Evolutionary conservation across 2,113 vertebrate species (phyloP).

Genomic region (Suncus etruscus): DNA sequence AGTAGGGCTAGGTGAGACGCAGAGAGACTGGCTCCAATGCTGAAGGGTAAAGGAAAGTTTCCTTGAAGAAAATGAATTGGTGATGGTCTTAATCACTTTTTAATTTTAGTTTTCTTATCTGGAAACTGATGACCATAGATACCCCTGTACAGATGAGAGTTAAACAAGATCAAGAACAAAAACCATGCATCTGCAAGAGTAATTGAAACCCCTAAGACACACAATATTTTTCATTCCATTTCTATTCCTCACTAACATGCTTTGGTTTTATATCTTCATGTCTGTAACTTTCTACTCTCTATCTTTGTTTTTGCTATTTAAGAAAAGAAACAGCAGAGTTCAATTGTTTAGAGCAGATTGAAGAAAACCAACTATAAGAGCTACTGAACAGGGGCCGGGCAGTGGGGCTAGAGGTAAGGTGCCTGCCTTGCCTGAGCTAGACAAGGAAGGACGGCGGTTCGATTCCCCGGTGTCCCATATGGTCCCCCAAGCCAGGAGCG

Average conservation of each 20-base stretch:
- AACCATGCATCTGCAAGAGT: background rate
- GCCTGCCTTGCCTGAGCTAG: no score
- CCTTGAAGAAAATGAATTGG: background rate
- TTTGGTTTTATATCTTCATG: background rate
- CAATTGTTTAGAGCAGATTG: background rate
- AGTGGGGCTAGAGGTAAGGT: no score
- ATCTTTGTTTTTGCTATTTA: background rate
- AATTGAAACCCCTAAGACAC: background rate
- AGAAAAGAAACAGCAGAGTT: background rate
- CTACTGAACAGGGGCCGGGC: conserved; percentile 40
- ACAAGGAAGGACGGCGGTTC: no score
- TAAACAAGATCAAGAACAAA: background rate
- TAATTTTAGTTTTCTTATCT: conserved; percentile 33
- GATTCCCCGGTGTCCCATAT: no score
- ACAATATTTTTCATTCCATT: background rate
- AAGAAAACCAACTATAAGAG: background rate
- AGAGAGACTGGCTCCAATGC: background rate
- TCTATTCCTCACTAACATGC: background rate
- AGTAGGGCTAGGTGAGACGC: background rate
- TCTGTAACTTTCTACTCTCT: background rate
- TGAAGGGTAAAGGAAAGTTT: background rate
- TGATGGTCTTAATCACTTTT: background rate
- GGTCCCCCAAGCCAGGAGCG: no score
- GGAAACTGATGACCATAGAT: background rate
- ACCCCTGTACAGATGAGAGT: background rate